Base-by-base conservation (phyloP, 53 echinoderm and acorn worm species). In the Echinarachnius parma region DNA sequence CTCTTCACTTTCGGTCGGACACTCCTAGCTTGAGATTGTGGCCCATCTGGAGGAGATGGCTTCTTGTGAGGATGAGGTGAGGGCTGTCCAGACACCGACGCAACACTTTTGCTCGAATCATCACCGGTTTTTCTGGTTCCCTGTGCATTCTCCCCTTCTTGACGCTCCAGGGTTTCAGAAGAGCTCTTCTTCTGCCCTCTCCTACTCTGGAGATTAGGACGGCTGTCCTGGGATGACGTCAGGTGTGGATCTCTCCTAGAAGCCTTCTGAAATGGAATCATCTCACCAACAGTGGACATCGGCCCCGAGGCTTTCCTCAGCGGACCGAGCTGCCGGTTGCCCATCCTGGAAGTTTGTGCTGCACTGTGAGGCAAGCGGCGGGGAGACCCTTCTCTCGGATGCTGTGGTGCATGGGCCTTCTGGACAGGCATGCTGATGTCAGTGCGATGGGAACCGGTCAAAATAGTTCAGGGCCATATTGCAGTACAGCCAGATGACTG, bases 211-310 rank as follows among this genome's bases (percentile, higher is more conserved):
- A 4, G 29, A 61, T 34, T 34, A 22, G 24, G 30, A 11, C 42
- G 48, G n/a, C n/a, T n/a, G n/a, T n/a, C n/a, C n/a, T n/a, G n/a
- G n/a, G n/a, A n/a, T 35, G 70, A 20, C 34, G 31, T 58, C 24
- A 61, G 32, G 25, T 77, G 77, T 5, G 61, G 62, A 49, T 62
- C 61, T 59, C 58, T 44, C 26, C 82, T 81, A 21, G 85, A 83
- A 20, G 82, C 79, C 68, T 79, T 85, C 54, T 90, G 90, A 64
- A 85, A 90, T 3, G 90, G 90, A 59, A 90, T 85, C 31, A 85
- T 55, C 46, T 76, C 71, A 14, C 82, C 87, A 3, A 64, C 59
- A 3, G 78, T 75, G 29, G 80, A 75, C 22, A 85, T 21, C 0
- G 78, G 52, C 24, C 70, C 70, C 5, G 34, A 70, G 25, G 70